A percentile compares a stretch with the other conserved stretches of the same genome.
Evolutionary conservation across 2,888 invertebrate species (phyloP).

Genomic region (Nephrotoma guestfalica): DNA sequence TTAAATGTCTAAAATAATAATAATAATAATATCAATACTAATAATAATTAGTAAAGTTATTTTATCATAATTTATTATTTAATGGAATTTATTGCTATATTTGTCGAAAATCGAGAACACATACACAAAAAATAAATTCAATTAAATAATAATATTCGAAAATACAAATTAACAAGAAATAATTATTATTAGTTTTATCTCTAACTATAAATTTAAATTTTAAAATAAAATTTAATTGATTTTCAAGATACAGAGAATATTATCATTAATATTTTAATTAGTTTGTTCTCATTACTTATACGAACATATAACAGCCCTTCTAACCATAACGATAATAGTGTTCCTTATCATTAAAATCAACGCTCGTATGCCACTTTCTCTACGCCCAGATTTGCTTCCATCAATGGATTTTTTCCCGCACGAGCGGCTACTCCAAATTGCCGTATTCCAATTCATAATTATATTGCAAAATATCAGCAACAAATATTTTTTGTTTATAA

Average conservation of each 20-base stretch:
- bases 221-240: neutral
- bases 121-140: neutral
- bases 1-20: neutral
- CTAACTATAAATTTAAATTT: neutral
- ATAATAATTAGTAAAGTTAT: neutral
- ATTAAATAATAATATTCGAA: neutral
- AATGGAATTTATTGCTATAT: neutral
- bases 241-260: neutral
- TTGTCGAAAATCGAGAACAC: neutral
- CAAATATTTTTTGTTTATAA: too few species aligned
- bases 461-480: too few species aligned
- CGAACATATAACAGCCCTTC: too few species aligned
- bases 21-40: neutral
- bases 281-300: too few species aligned
- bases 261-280: too few species aligned
- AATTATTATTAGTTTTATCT: neutral
- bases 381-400: too few species aligned
- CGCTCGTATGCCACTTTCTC: too few species aligned
- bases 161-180: neutral
- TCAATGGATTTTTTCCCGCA: too few species aligned
- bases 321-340: too few species aligned
- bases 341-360: too few species aligned
- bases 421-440: too few species aligned
- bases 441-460: too few species aligned
- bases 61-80: neutral